Evolutionary conservation across 2,888 invertebrate genomes (phyloP).

Genomic region (Chloromyia formosa): DNA sequence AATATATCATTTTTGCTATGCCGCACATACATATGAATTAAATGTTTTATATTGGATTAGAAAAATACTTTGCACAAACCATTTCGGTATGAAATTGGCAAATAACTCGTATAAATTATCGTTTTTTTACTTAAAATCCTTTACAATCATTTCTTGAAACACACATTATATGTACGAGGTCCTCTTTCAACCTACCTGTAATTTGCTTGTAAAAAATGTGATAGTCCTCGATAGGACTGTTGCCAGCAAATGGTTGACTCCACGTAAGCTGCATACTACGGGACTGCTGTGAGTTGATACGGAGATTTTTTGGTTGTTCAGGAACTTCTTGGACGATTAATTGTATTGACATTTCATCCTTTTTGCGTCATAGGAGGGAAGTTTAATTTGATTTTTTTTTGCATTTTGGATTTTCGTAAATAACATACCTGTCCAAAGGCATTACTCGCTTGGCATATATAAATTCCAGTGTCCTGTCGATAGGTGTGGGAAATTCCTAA

Average conservation of each 20-base stretch:
- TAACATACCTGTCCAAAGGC: constrained; percentile 84
- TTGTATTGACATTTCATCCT: constrained; percentile 88
- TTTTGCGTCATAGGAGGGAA: constrained; percentile 43
- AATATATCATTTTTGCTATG: no score
- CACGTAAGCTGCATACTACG: constrained; percentile 86
- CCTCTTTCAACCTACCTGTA: constrained; percentile 62
- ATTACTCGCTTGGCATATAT: constrained; percentile 88
- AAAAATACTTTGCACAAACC: no score
- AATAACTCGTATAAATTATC: no score
- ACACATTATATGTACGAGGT: no score
- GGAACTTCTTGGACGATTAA: constrained; percentile 91
- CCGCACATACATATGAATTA: no score
- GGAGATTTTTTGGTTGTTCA: constrained; percentile 86
- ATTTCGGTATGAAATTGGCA: no score
- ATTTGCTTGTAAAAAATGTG: constrained; percentile 89
- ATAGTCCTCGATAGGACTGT: constrained; percentile 87
- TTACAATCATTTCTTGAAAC: no score
- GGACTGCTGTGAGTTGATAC: constrained; percentile 85
- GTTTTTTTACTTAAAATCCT: no score
- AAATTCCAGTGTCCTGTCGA: constrained; percentile 87
- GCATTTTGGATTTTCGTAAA: background rate
- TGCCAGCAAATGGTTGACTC: constrained; percentile 89
- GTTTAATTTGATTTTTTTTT: constrained; percentile 8
- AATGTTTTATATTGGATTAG: no score
- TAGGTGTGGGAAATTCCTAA: constrained; percentile 85